phyloP scores from a whole-genome alignment of 2,113 vertebrate species.

The Hippocampus abdominalis region DNA sequence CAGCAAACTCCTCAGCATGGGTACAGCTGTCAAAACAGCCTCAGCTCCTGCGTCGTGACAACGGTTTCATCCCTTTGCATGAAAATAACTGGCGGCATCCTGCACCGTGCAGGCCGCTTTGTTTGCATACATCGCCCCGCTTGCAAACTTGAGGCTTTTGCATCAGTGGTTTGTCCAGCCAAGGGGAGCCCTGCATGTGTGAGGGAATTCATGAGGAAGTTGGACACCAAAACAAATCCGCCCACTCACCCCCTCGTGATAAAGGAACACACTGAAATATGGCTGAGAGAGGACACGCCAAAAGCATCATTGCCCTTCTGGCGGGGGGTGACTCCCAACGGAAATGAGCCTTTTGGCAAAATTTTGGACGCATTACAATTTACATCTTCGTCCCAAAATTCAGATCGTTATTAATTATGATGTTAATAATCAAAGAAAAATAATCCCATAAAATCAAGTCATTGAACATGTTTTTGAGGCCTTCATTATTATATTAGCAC shows the following conservation, averaged over 20 bases:
- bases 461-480: too few species aligned
- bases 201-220: constrained; percentile 15
- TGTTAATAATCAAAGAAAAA: too few species aligned
- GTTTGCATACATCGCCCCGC: constrained; percentile 6
- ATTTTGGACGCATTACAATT: neutral
- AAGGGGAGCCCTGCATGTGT: neutral
- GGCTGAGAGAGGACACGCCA: neutral
- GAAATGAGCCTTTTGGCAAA: neutral
- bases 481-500: too few species aligned
- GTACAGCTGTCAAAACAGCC: constrained; percentile 48
- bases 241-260: neutral
- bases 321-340: too few species aligned
- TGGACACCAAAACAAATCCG: constrained; percentile 10
- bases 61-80: constrained; percentile 6
- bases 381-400: too few species aligned
- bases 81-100: constrained; percentile 11
- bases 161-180: constrained; percentile 11
- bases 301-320: neutral
- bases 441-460: too few species aligned
- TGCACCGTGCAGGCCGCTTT: neutral
- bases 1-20: constrained; percentile 57
- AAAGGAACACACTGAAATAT: neutral
- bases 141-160: constrained; percentile 11
- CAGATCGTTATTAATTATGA: too few species aligned
- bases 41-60: constrained; percentile 16